Base-by-base conservation (phyloP, 2,888 invertebrate genomes). In the Capitulum mitella region DNA sequence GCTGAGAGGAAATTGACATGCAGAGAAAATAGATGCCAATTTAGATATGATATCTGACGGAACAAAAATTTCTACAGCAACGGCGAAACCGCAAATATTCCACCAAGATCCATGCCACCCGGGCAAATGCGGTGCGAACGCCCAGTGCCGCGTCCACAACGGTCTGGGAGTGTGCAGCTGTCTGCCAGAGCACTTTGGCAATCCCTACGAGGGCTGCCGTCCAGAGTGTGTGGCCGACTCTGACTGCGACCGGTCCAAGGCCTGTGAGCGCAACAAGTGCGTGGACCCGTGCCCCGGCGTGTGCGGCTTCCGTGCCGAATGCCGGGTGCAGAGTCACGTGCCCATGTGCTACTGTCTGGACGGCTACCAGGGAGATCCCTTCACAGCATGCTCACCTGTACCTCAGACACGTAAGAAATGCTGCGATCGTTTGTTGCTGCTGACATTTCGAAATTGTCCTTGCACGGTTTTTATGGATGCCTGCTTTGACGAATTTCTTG, bases 201-300 rank as follows among this genome's bases (percentile, higher is more conserved):
- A 80, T 46, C 80, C 80, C 22, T 61, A 83, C 78, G 83, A 82
- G 46, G 84, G 84, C 26, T 85, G 85, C 84, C 89, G 89, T 84
- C 93, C 94, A 0, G 94, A 94, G 85, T 94, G 94, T 86, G 78
- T 89, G 89, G 83, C 88, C 90, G 91, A 85, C 81, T 91, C 92
- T 19, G 94, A 95, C 84, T 95, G 95, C 86, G 88, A 90, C 14
- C 89, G 89, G 84, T 82, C 90, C 77, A 78, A 77, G 76, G 93
- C 93, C n/a, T 94, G 94, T 84, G 90, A 94, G 48, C 91, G 91
- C 82, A 92, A 77, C 34, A 46, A 80, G 54, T 80, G 80, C 54
- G 77, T 78, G 37, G 80, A 81, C 64, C 83, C 94, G 37, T 94
- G 94, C 83, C 91, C 92, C 81, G 93, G 94, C 79, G 89, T 91